Conservation (phyloP, 2,113 vertebrate species). For the Candoia aspera region DNA sequence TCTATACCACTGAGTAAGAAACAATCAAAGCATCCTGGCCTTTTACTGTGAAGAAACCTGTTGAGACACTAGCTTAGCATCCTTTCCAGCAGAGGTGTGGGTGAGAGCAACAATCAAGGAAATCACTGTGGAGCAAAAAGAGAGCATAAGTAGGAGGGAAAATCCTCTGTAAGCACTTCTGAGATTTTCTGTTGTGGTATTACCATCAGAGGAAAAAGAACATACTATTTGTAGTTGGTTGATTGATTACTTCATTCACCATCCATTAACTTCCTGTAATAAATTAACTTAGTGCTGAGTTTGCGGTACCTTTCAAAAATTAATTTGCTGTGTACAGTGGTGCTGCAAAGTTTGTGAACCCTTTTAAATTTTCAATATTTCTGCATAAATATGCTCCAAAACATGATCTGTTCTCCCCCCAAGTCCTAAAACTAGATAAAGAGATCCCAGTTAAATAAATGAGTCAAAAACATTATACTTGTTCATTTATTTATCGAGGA, state of each 20-base stretch:
- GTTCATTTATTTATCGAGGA: neutral
- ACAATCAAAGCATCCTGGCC: neutral
- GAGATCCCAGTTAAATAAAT: neutral
- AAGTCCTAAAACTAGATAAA: neutral
- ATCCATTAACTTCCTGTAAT: neutral
- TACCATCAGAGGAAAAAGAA: neutral
- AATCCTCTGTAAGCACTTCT: neutral
- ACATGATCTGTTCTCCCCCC: neutral
- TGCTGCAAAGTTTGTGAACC: neutral
- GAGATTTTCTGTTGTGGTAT: neutral
- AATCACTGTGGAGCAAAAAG: neutral
- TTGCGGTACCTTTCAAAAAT: neutral
- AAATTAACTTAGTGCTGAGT: neutral
- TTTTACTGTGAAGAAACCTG: neutral
- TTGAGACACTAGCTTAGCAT: neutral
- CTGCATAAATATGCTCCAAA: neutral
- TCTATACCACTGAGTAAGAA: neutral
- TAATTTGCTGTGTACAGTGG: neutral
- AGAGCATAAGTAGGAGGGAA: neutral
- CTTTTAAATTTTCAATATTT: neutral
- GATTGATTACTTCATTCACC: neutral
- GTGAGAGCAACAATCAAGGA: conserved; percentile 13
- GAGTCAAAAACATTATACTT: neutral
- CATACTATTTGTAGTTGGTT: neutral
- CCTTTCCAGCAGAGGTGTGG: conserved; percentile 2